phyloP scores from a whole-genome alignment of 1,140 invertebrate species.

The Probaryconus sp. region DNA sequence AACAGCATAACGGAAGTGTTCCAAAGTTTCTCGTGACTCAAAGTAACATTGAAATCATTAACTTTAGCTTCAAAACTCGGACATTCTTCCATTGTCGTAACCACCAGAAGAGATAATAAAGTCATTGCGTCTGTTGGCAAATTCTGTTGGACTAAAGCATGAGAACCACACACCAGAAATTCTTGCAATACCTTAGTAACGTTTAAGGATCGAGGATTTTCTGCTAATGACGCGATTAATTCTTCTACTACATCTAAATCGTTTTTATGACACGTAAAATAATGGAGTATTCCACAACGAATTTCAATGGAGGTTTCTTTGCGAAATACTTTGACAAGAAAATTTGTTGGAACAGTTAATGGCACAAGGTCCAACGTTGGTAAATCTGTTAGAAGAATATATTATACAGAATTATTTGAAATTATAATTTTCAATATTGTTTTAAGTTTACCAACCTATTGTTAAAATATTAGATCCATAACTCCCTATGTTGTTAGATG shows the following conservation, averaged over 20 bases:
- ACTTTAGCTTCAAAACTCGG: conserved; percentile 79
- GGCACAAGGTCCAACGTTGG: conserved; percentile 85
- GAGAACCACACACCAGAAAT: conserved; percentile 85
- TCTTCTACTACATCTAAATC: conserved; percentile 85
- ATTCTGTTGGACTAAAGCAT: conserved; percentile 84
- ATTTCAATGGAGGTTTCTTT: conserved; percentile 82
- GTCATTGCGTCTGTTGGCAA: conserved; percentile 83
- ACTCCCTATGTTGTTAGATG: conserved; percentile 46
- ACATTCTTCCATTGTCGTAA: conserved; percentile 81
- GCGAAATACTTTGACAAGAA: conserved; percentile 84
- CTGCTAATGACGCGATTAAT: conserved; percentile 77
- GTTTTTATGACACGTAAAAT: conserved; percentile 85
- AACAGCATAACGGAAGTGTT: conserved; percentile 89
- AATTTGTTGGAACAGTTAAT: conserved; percentile 80
- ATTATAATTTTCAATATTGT: neutral
- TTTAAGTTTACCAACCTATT: conserved; percentile 63
- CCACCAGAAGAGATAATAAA: conserved; percentile 83
- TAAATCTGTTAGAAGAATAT: conserved; percentile 75
- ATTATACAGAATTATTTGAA: neutral
- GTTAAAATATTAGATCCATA: conserved; percentile 68
- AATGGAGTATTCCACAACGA: conserved; percentile 87
- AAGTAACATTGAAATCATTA: conserved; percentile 75
- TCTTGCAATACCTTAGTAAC: conserved; percentile 85
- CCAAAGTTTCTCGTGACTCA: conserved; percentile 85
- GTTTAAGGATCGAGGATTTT: conserved; percentile 77